Percentiles rank a stretch among this genome's conserved stretches.
These are phyloP conservation scores for Polydrusus cervinus DNA, from an alignment of 2,888 invertebrate genomes.

Conservation along the genomic window DNA sequence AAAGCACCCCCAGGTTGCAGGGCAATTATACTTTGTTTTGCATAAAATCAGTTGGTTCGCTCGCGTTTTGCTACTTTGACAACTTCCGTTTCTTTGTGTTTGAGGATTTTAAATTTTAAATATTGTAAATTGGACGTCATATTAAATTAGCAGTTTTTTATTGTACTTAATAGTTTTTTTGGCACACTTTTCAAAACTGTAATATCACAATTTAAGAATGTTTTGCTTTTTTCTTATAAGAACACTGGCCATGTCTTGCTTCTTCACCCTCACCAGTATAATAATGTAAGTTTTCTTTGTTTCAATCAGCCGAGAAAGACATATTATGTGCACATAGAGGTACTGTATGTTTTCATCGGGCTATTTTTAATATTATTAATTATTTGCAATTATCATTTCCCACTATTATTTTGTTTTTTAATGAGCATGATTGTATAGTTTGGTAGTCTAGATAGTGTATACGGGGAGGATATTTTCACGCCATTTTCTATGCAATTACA, in stretches of 20 bases:
- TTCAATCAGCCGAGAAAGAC: constrained; percentile 70
- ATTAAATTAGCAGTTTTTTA: neutral
- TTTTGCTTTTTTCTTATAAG: constrained; percentile 47
- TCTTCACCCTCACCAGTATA: constrained; percentile 56
- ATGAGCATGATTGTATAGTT: neutral
- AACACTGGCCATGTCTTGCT: constrained; percentile 41
- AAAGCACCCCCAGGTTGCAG: too few species aligned
- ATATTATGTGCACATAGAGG: constrained; percentile 66
- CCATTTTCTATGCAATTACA: too few species aligned
- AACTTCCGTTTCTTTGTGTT: too few species aligned
- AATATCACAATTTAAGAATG: constrained; percentile 13
- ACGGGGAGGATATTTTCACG: too few species aligned
- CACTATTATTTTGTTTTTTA: neutral
- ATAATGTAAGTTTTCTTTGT: constrained; percentile 58
- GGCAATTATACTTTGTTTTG: too few species aligned
- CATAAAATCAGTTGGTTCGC: too few species aligned
- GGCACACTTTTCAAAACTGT: neutral
- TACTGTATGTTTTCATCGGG: constrained; percentile 67
- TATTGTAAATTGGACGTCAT: too few species aligned
- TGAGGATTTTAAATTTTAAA: too few species aligned
- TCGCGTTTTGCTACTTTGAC: too few species aligned
- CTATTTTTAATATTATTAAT: constrained; percentile 32
- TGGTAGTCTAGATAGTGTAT: neutral
- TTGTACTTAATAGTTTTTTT: neutral
- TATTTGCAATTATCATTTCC: neutral